Conservation (phyloP, 92 coral and sea anemone genomes). For the Virgularia gustaviana region DNA sequence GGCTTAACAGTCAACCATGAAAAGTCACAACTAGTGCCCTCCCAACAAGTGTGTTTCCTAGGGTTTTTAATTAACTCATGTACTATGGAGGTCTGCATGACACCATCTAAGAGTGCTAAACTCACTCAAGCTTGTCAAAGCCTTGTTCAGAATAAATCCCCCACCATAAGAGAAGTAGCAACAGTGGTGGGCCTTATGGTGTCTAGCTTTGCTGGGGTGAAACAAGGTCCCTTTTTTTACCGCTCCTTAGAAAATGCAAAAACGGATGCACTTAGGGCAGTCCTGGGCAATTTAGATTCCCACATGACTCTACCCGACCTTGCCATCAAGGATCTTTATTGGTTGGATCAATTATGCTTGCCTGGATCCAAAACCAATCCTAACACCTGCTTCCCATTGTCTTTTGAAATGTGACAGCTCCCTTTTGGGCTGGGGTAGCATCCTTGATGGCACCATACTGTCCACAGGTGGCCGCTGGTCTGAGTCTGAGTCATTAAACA, state of each 20-base stretch:
- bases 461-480: conserved; percentile 44
- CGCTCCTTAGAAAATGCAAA: conserved; percentile 46
- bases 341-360: conserved; percentile 42
- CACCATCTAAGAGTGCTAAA: not conserved
- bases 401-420: conserved; percentile 49
- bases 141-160: too few relatives aligned
- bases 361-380: conserved; percentile 15
- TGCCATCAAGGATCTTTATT: conserved; percentile 30
- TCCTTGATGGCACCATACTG: conserved; percentile 27
- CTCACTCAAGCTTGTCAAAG: not conserved
- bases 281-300: conserved; percentile 33
- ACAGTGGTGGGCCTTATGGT: conserved; percentile 51
- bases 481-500: not conserved
- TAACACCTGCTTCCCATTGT: not conserved
- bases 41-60: not conserved
- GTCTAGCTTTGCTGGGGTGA: conserved; percentile 45
- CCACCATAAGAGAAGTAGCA: conserved; percentile 41
- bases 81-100: not conserved
- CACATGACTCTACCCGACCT: conserved; percentile 17
- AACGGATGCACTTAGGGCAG: conserved; percentile 26
- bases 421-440: conserved; percentile 43
- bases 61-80: not conserved
- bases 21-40: not conserved
- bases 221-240: conserved; percentile 45
- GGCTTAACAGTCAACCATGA: not conserved